Conservation (phyloP, 2,797 vertebrate genomes). For the Peromyscus aztecus region DNA sequence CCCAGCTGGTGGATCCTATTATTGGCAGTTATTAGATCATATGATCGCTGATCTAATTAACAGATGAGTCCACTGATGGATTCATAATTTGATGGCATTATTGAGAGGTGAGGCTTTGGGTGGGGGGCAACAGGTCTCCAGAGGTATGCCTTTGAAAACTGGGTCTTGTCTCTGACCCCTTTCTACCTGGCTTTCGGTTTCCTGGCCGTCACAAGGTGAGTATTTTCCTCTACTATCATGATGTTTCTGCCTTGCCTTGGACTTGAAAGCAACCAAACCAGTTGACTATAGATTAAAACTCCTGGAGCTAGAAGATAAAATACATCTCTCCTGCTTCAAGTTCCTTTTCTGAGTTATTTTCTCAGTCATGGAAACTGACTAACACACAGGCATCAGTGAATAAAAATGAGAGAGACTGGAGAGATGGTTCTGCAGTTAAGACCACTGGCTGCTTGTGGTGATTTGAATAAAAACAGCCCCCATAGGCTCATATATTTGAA, state of each 20-base stretch:
- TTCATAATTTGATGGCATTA: background rate
- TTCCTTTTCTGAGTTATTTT: background rate
- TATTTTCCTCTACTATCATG: background rate
- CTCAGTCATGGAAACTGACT: background rate
- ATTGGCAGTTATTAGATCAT: background rate
- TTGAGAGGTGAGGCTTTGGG: background rate
- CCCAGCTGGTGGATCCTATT: background rate
- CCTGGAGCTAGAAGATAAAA: background rate
- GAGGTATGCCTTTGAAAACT: background rate
- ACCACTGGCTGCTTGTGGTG: background rate
- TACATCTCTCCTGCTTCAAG: background rate
- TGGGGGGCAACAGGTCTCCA: background rate
- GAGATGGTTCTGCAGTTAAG: background rate
- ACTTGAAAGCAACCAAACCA: background rate
- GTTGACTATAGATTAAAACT: background rate
- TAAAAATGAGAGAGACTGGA: background rate
- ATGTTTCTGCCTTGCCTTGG: background rate
- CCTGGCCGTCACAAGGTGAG: background rate
- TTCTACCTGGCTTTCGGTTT: background rate
- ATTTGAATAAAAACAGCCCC: background rate
- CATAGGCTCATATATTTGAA: background rate
- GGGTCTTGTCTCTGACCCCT: background rate
- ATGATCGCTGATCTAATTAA: background rate
- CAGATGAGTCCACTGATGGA: background rate
- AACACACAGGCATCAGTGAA: background rate